Evolutionary conservation across 2,113 vertebrate species (phyloP).

Genomic region (Nesogale talazaci): DNA sequence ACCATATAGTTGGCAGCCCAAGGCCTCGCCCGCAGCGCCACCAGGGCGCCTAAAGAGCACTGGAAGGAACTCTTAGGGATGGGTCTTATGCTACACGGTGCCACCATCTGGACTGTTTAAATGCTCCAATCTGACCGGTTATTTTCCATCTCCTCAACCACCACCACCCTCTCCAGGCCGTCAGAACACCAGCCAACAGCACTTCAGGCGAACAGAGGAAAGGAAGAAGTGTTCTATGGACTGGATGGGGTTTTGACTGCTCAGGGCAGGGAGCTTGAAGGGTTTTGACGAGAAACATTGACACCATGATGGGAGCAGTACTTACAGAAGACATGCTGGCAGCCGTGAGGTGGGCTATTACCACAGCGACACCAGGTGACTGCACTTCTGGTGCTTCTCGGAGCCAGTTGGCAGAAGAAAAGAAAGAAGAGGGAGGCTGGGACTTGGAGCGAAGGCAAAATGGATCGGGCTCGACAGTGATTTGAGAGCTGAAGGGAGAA

Average conservation of each 20-base stretch:
- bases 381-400: rapidly evolving
- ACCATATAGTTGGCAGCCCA: no score
- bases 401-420: background rate
- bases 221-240: no score
- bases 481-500: background rate
- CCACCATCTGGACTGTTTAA: background rate
- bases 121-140: background rate
- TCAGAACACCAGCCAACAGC: background rate
- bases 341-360: background rate
- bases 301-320: background rate
- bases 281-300: background rate
- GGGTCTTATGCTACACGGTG: background rate
- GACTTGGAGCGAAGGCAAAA: background rate
- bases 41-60: no score
- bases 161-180: background rate
- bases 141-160: background rate
- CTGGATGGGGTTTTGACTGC: background rate
- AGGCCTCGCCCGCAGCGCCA: no score
- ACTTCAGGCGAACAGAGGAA: background rate
- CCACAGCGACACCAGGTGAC: no score
- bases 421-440: background rate
- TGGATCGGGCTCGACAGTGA: rapidly evolving
- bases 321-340: background rate
- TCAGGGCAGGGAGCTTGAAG: background rate
- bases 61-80: no score